Conservation (phyloP, 2,113 vertebrate genomes). For the Cololabis saira region DNA sequence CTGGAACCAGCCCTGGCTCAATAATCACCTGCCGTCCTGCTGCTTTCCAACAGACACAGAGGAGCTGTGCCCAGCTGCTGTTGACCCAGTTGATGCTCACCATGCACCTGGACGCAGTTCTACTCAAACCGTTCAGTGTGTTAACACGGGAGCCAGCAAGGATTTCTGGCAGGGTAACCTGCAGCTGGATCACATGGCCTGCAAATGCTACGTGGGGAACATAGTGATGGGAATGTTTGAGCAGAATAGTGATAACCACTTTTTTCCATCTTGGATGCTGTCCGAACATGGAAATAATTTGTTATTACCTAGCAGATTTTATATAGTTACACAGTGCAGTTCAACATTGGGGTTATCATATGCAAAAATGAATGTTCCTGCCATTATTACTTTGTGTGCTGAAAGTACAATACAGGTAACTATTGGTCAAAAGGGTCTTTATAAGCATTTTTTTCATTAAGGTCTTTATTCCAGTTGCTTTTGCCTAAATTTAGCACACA, state of each 20-base stretch:
- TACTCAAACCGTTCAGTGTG: constrained; percentile 27
- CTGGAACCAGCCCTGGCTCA: constrained; percentile 24
- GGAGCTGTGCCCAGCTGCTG: constrained; percentile 1
- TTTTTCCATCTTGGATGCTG: neutral
- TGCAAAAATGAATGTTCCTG: too few relatives aligned
- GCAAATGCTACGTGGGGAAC: neutral
- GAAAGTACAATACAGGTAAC: too few relatives aligned
- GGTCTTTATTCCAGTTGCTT: too few relatives aligned
- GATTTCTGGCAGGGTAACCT: constrained; percentile 26
- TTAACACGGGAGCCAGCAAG: constrained; percentile 24
- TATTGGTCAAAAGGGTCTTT: too few relatives aligned
- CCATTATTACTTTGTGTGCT: too few relatives aligned
- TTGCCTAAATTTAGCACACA: too few relatives aligned
- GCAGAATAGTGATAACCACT: neutral
- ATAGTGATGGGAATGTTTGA: neutral
- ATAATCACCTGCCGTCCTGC: constrained; percentile 16
- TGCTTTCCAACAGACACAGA: constrained; percentile 37
- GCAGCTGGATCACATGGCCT: neutral
- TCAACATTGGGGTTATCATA: neutral
- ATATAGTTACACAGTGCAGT: neutral
- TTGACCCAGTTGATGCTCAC: constrained; percentile 46
- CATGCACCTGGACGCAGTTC: constrained; percentile 3
- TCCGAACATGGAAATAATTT: neutral
- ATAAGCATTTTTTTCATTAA: too few relatives aligned
- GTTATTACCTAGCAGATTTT: neutral